These are phyloP conservation scores for Lepidotrigona ventralis DNA, from an alignment of 1,140 invertebrate species.

Conservation along the genomic window DNA sequence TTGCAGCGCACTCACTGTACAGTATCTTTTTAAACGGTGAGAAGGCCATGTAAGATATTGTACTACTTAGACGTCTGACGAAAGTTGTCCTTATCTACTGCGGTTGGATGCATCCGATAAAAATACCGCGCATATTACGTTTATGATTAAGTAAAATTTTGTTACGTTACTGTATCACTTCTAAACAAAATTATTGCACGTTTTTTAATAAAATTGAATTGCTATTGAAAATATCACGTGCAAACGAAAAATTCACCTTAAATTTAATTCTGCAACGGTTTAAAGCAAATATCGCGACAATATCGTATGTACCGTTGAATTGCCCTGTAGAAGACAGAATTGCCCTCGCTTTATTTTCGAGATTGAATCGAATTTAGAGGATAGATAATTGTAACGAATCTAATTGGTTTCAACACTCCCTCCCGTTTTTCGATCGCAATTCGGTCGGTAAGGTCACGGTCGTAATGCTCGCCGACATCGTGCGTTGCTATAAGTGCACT, in stretches of 20 bases:
- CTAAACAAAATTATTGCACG: not conserved
- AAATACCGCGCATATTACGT: not conserved
- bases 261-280: not conserved
- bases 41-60: not conserved
- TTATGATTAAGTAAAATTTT: not conserved
- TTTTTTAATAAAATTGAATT: not conserved
- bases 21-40: not conserved
- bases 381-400: not conserved
- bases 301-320: not conserved
- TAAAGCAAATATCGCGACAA: not conserved
- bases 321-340: not conserved
- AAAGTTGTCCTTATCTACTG: conserved; percentile 35
- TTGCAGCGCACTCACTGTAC: not conserved
- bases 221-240: not conserved
- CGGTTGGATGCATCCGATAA: conserved; percentile 31
- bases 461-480: conserved; percentile 35
- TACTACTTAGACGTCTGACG: conserved; percentile 19
- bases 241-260: not conserved
- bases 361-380: not conserved
- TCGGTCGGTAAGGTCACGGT: conserved; percentile 60
- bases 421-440: conserved; percentile 30
- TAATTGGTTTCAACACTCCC: not conserved
- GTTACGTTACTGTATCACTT: not conserved
- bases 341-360: too few relatives aligned
- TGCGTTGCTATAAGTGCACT: conserved; percentile 32